phyloP scores from a whole-genome alignment of 1,140 invertebrate genomes.

The Leptopilina clavipes region DNA sequence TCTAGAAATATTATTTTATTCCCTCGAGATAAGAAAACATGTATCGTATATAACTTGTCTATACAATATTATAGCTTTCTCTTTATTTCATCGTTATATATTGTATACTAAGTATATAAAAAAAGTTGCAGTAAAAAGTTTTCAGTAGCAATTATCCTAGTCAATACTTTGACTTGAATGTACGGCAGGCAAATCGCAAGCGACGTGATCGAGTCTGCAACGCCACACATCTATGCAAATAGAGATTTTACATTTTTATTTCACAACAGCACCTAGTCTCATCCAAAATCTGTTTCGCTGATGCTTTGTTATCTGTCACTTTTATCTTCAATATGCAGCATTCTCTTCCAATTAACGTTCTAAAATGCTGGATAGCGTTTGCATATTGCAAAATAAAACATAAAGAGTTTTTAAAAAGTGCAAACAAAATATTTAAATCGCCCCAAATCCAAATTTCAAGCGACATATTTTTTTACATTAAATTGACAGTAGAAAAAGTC shows the following conservation, averaged over 20 bases:
- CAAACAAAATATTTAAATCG: too few species aligned
- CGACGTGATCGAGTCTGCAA: slow-evolving; percentile 18
- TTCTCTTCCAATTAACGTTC: slow-evolving; percentile 30
- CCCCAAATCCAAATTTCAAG: too few species aligned
- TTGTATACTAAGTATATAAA: background rate
- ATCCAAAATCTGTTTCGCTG: slow-evolving; percentile 10
- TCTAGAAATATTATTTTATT: background rate
- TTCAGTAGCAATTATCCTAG: background rate
- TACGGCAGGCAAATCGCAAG: background rate
- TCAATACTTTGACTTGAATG: slow-evolving; percentile 15
- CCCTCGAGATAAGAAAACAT: background rate
- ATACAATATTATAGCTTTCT: background rate
- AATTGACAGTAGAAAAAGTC: too few species aligned
- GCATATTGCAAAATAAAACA: background rate
- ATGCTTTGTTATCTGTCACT: slow-evolving; percentile 35
- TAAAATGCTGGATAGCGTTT: background rate
- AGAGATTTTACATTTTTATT: slow-evolving; percentile 28
- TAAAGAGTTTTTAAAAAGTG: background rate
- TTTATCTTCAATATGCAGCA: slow-evolving; percentile 26
- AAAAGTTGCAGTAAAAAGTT: background rate
- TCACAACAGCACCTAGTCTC: background rate
- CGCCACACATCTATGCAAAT: slow-evolving; percentile 28
- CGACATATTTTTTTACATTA: too few species aligned
- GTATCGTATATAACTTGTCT: background rate
- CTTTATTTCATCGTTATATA: background rate